Evolutionary conservation across 2,797 vertebrate species (phyloP).

Genomic region (Hippocampus kuda): DNA sequence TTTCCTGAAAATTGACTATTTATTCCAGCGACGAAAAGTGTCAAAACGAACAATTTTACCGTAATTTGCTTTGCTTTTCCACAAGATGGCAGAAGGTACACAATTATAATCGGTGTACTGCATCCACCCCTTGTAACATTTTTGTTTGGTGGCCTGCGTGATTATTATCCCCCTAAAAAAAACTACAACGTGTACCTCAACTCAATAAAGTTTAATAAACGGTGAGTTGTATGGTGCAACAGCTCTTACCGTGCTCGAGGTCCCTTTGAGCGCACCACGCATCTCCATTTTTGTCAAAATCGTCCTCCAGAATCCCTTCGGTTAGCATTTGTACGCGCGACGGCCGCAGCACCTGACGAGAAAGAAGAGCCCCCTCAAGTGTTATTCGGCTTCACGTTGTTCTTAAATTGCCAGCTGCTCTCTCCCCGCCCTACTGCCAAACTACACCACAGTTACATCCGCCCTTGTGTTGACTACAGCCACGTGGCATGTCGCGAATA

Average conservation of each 20-base stretch:
- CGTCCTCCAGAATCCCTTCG: slow-evolving; percentile 78
- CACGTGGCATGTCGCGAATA: slow-evolving; percentile 65
- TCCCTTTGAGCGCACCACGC: slow-evolving; percentile 82
- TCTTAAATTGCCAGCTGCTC: slow-evolving; percentile 1
- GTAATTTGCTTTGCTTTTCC: too few relatives aligned
- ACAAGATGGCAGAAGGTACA: too few relatives aligned
- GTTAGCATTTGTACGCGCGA: slow-evolving; percentile 67
- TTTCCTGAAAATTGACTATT: too few relatives aligned
- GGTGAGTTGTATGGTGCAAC: neutral
- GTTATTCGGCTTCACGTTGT: neutral
- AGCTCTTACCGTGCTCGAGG: slow-evolving; percentile 78
- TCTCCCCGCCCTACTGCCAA: neutral
- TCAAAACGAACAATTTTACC: too few relatives aligned
- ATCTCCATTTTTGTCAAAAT: slow-evolving; percentile 82
- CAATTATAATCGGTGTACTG: too few relatives aligned
- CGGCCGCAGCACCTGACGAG: slow-evolving; percentile 13
- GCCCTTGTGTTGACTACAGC: slow-evolving; percentile 43
- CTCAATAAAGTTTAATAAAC: neutral
- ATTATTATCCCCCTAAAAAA: too few relatives aligned
- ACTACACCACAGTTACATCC: slow-evolving; percentile 22
- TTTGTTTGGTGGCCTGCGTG: neutral
- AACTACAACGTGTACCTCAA: too few relatives aligned
- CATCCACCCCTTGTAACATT: neutral
- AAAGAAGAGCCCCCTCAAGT: slow-evolving; percentile 7
- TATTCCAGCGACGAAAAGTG: too few relatives aligned